Evolutionary conservation across 2,797 vertebrate genomes (phyloP), one percentile per base, ranked within the genome.

Genomic region (Pelodytes ibericus): DNA sequence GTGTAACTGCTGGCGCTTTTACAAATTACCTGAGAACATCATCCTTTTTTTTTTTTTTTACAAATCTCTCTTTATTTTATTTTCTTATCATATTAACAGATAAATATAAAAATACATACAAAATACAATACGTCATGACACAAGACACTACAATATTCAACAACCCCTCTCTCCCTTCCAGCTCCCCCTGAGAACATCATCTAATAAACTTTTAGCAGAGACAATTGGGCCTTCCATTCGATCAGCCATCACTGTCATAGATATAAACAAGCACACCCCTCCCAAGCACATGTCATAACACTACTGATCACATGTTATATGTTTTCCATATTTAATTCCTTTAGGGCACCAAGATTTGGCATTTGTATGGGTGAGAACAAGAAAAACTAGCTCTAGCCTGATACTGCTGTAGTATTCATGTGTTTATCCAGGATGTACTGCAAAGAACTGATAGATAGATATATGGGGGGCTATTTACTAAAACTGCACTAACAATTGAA

Each of bases 211-310:
- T 18, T 47, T 47, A 15, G 44, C 16, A 15, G 11, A 15, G 13
- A 47, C 44, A 47, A 47, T 2, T 31, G 15, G 22, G 1, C 8
- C n/a, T 18, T 30, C 7, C 25, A 49, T 27, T 31, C n/a, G 30
- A 2, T 36, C 30, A 65, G 13, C 62, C 8, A 57, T 7, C 22
- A 15, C 39, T 65, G 9, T 20, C 22, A 33, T 49, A 8, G 26
- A 31, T 39, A 36, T 71, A 67, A 56, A 66, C 22, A 29, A 31
- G 25, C 29, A 61, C 56, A 61, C 70, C 36, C 62, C 41, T 72
- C 56, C 63, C 64, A 78, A 78, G 20, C 76, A 78, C 76, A 78
- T 78, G 70, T 22, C 62, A 72, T 30, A 72, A 76, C 41, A 78
- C 18, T 72, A 44, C 30, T 72, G 47, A 61, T 22, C 24, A 39